Conservation (phyloP, 2,888 invertebrate species). For the Anticlea derivata region DNA sequence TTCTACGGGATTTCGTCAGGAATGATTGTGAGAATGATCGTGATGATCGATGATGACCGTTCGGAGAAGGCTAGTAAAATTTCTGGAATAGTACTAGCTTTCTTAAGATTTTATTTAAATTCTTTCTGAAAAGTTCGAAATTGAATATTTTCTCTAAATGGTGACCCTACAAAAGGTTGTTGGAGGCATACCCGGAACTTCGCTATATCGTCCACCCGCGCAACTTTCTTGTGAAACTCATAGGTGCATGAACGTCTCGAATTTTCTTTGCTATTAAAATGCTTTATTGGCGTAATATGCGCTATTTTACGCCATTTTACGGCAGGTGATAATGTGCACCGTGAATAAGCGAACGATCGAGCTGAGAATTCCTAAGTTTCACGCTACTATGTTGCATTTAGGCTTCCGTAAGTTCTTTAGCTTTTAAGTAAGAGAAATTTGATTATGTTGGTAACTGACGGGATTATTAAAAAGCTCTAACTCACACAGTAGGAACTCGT, state of each 20-base stretch:
- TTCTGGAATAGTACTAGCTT: too few relatives aligned
- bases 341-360: conserved; percentile 33
- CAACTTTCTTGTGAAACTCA: conserved; percentile 54
- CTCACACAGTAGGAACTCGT: not conserved
- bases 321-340: conserved; percentile 43
- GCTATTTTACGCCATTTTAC: conserved; percentile 46
- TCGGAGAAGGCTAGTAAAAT: too few relatives aligned
- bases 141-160: conserved; percentile 17
- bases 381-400: conserved; percentile 25
- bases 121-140: not conserved
- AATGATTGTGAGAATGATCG: too few relatives aligned
- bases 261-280: conserved; percentile 57
- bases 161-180: conserved; percentile 37
- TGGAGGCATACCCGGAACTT: conserved; percentile 58
- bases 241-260: conserved; percentile 47
- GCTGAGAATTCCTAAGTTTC: conserved; percentile 34
- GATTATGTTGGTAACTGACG: conserved; percentile 3
- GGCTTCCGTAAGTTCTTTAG: conserved; percentile 15
- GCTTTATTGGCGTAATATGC: conserved; percentile 59
- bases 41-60: too few relatives aligned
- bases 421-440: conserved; percentile 15
- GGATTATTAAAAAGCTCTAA: not conserved
- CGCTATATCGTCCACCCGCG: conserved; percentile 54
- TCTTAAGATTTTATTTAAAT: too few relatives aligned
- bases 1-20: too few relatives aligned